Conservation (phyloP, 2,797 vertebrate genomes). For the Thunnus albacares region DNA sequence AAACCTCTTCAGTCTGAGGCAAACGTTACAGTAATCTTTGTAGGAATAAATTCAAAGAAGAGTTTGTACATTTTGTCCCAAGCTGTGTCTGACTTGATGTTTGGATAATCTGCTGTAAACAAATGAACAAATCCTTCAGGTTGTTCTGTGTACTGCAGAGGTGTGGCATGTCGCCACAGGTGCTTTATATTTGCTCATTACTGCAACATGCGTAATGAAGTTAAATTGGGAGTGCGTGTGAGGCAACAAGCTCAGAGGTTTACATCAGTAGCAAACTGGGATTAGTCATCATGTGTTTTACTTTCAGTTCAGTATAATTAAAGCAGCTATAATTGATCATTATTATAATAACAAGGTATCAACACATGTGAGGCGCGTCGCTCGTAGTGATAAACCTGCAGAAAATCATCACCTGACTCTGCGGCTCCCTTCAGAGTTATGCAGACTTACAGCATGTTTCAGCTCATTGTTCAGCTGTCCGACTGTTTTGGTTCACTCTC, state of each 20-base stretch:
- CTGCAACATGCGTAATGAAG: background rate
- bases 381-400: too few species aligned
- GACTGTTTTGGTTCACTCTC: too few species aligned
- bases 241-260: constrained; percentile 8
- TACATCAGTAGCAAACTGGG: background rate
- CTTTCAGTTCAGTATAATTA: background rate
- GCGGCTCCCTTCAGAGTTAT: too few species aligned
- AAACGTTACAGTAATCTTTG: background rate
- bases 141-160: background rate
- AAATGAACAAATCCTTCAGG: background rate
- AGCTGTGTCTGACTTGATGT: background rate
- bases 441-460: too few species aligned
- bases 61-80: background rate
- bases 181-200: constrained; percentile 8
- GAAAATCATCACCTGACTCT: too few species aligned
- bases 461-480: too few species aligned
- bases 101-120: background rate
- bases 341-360: too few species aligned
- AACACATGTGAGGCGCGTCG: too few species aligned
- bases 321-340: background rate
- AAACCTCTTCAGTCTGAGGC: background rate
- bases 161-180: background rate
- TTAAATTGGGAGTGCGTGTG: background rate
- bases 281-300: background rate
- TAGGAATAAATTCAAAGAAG: background rate